Percentiles rank a stretch among this genome's conserved stretches.
Conservation (phyloP, 1,140 invertebrate species). For the Varroa destructor region DNA sequence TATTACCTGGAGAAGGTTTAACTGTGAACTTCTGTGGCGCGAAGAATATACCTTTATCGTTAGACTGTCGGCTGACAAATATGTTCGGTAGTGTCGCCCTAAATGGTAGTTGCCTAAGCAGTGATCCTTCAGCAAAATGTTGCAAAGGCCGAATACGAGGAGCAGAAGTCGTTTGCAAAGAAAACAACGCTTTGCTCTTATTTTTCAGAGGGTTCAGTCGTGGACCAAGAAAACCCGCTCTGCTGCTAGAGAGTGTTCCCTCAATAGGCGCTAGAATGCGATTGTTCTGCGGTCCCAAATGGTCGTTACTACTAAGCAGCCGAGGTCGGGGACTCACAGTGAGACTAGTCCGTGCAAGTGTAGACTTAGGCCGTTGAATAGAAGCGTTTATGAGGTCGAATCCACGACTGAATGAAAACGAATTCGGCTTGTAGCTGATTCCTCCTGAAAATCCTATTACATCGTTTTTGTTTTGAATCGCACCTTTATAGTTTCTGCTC, state of each 20-base stretch:
- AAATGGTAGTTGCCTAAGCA: background rate
- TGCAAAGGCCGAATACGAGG: background rate
- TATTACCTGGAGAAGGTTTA: background rate
- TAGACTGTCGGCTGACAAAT: background rate
- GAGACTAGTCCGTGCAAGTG: no score
- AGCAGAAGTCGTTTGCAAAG: background rate
- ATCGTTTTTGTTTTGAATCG: no score
- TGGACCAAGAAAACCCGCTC: background rate
- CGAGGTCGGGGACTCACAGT: background rate
- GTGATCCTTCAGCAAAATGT: slow-evolving; percentile 1
- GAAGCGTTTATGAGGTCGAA: background rate
- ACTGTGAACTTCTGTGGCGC: background rate
- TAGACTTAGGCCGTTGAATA: background rate
- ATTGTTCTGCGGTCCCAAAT: background rate
- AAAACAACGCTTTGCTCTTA: background rate
- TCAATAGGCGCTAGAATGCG: background rate
- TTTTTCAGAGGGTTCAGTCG: background rate
- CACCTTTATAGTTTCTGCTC: no score
- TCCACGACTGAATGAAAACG: background rate
- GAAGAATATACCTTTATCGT: background rate
- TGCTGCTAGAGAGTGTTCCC: background rate
- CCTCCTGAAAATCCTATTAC: no score
- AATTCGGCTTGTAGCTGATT: background rate
- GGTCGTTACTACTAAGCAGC: background rate
- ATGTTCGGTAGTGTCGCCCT: background rate